A percentile compares a stretch with the other conserved stretches of the same genome.
Evolutionary conservation across 2,797 vertebrate species (phyloP).

Genomic region (Chelonia mydas): DNA sequence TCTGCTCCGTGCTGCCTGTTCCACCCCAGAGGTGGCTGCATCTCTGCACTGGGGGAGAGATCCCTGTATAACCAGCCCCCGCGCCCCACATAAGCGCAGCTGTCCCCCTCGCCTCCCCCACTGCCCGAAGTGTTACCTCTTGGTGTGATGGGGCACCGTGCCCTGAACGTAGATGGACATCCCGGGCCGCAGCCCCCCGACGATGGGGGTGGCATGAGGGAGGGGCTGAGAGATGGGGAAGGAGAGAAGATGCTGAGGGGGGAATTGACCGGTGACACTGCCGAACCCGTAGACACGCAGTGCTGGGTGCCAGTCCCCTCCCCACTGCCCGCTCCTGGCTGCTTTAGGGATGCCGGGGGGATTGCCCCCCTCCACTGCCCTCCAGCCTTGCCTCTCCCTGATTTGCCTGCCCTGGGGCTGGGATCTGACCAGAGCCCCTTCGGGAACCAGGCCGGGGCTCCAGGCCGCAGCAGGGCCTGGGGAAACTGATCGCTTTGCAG

Average conservation of each 20-base stretch:
- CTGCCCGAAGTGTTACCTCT: constrained; percentile 71
- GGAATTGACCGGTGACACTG: neutral
- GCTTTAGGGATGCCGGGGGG: neutral
- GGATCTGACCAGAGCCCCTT: neutral
- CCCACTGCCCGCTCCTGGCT: no score
- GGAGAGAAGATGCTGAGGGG: neutral
- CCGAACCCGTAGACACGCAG: neutral
- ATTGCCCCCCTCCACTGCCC: neutral
- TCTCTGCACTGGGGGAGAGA: no score
- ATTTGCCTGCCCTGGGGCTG: neutral
- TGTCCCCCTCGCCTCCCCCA: rapidly evolving
- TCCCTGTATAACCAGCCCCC: neutral
- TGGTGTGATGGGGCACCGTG: constrained; percentile 73
- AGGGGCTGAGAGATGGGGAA: constrained; percentile 75
- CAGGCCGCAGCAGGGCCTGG: neutral
- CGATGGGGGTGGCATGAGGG: constrained; percentile 83
- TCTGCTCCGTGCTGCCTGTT: neutral
- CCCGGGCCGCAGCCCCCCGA: constrained; percentile 83
- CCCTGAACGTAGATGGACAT: constrained; percentile 87
- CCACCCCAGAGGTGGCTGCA: neutral
- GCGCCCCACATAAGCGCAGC: neutral
- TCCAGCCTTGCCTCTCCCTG: neutral
- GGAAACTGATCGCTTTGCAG: neutral
- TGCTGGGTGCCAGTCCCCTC: neutral
- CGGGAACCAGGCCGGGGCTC: neutral